A percentile compares a stretch with the other conserved stretches of the same genome.
phyloP scores from a whole-genome alignment of 2,888 invertebrate genomes.

The Sabellastarte sp. region DNA sequence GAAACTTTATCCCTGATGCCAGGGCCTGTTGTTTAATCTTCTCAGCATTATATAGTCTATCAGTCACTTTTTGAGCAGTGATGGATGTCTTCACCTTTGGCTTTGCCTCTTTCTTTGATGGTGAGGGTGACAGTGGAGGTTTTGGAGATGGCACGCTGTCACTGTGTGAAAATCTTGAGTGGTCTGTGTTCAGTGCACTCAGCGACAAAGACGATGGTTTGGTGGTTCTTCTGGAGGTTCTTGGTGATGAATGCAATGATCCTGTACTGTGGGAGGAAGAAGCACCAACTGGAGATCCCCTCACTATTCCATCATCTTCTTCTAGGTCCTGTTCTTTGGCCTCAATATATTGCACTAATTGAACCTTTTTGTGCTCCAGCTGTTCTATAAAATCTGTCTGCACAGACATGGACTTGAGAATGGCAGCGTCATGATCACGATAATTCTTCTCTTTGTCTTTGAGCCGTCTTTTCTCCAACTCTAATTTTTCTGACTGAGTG shows the following conservation, averaged over 20 bases:
- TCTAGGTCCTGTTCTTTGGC: slow-evolving; percentile 1
- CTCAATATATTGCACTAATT: background rate
- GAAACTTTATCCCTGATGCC: background rate
- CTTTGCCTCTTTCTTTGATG: background rate
- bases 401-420: background rate
- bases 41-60: slow-evolving; percentile 3
- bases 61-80: slow-evolving; percentile 4
- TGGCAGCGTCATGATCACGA: background rate
- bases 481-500: slow-evolving; percentile 8
- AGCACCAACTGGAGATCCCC: background rate
- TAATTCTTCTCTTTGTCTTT: slow-evolving; percentile 2
- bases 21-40: background rate
- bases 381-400: background rate
- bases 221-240: background rate
- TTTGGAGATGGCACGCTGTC: background rate
- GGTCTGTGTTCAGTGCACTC: background rate
- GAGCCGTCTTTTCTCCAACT: slow-evolving; percentile 7
- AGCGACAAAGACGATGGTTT: background rate
- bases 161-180: background rate
- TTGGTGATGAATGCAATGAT: background rate
- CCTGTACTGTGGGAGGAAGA: background rate
- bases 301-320: background rate
- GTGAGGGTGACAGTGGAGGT: background rate
- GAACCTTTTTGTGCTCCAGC: background rate
- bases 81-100: slow-evolving; percentile 1